Conservation (phyloP, 2,888 invertebrate species). For the Dryadula phaetusa region DNA sequence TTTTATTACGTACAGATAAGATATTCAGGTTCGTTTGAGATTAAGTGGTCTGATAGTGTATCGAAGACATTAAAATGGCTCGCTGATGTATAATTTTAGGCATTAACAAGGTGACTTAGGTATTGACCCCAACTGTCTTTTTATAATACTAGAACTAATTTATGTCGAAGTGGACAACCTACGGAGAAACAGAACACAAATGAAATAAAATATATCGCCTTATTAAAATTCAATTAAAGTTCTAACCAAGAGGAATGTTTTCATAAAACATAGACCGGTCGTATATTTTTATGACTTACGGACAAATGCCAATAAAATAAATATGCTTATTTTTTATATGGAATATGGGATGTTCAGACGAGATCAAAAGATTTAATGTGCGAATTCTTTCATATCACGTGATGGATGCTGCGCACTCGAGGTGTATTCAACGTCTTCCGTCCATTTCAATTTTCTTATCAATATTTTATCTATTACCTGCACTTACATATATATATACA, state of each 20-base stretch:
- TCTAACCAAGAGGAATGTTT: slow-evolving; percentile 12
- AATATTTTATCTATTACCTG: neutral
- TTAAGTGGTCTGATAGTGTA: neutral
- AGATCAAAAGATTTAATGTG: slow-evolving; percentile 16
- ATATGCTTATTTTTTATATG: slow-evolving; percentile 22
- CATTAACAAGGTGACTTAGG: slow-evolving; percentile 1
- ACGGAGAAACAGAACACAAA: neutral
- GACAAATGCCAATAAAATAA: slow-evolving; percentile 19
- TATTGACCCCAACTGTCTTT: neutral
- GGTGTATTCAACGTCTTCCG: neutral
- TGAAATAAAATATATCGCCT: slow-evolving; percentile 9
- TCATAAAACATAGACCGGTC: slow-evolving; percentile 17
- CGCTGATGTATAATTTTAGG: neutral
- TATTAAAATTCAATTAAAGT: slow-evolving; percentile 7
- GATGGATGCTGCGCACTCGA: slow-evolving; percentile 16
- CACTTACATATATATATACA: neutral
- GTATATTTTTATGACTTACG: slow-evolving; percentile 22
- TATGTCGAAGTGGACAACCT: neutral
- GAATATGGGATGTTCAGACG: slow-evolving; percentile 7
- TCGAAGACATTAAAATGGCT: neutral
- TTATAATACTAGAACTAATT: neutral
- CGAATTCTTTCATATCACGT: slow-evolving; percentile 19
- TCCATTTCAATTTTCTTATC: neutral
- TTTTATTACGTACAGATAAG: too few species aligned
- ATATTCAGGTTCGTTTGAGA: neutral